Conservation (phyloP, 2,888 invertebrate species). For the Drosophila tripunctata region DNA sequence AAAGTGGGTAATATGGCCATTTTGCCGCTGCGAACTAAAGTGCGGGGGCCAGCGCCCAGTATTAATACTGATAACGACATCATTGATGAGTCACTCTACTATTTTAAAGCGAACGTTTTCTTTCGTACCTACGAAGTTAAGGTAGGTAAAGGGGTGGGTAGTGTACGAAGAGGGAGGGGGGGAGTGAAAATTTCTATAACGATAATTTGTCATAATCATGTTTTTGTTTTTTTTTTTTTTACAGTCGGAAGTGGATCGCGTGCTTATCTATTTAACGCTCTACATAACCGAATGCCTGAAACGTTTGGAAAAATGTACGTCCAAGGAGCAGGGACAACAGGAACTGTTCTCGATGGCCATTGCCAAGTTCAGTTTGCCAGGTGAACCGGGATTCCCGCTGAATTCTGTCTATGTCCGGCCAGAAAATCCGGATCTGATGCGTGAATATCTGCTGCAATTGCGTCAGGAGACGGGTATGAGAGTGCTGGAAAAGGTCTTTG, state of each 20-base stretch:
- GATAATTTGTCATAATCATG: constrained; percentile 9
- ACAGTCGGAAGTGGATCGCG: constrained; percentile 98
- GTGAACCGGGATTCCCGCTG: constrained; percentile 96
- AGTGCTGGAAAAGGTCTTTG: constrained; percentile 96
- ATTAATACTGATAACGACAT: constrained; percentile 92
- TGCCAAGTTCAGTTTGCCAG: constrained; percentile 97
- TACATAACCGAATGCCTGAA: constrained; percentile 99
- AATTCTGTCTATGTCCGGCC: constrained; percentile 98
- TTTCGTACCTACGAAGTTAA: constrained; percentile 99
- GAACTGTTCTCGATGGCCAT: constrained; percentile 98
- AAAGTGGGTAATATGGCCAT: constrained; percentile 96
- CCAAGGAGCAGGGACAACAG: constrained; percentile 94
- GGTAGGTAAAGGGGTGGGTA: too few species aligned
- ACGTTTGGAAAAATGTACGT: constrained; percentile 94
- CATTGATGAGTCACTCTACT: constrained; percentile 98
- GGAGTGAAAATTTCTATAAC: too few species aligned
- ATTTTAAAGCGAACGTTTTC: constrained; percentile 99
- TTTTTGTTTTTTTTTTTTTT: not conserved
- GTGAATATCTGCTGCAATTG: constrained; percentile 96
- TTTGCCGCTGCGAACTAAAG: constrained; percentile 94
- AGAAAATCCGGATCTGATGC: constrained; percentile 94
- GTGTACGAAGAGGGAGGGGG: too few species aligned
- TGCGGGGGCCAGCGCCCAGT: constrained; percentile 95
- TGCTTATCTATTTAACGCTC: constrained; percentile 97
- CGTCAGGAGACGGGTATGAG: constrained; percentile 97